Conservation (phyloP, 2,888 invertebrate genomes). For the Caenorhabditis sp. region DNA sequence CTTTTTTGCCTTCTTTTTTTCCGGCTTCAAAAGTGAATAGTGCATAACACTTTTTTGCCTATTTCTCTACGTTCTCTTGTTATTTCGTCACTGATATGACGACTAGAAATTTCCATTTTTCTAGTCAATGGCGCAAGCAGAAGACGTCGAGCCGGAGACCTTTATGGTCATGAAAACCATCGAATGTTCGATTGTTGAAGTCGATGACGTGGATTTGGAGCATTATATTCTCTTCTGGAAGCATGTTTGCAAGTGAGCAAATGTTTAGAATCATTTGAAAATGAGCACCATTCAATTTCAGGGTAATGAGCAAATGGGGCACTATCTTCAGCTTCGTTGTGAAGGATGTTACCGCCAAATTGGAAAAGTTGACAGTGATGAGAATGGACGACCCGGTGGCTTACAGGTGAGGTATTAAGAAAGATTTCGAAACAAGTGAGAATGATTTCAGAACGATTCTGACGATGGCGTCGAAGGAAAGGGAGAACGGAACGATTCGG, state of each 20-base stretch:
- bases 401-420: slow-evolving; percentile 8
- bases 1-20: slow-evolving; percentile 15
- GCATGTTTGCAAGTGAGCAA: slow-evolving; percentile 37
- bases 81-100: background rate
- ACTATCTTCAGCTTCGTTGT: slow-evolving; percentile 47
- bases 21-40: slow-evolving; percentile 18
- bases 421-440: slow-evolving; percentile 18
- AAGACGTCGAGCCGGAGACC: slow-evolving; percentile 26
- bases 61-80: background rate
- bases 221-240: slow-evolving; percentile 43
- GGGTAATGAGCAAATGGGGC: slow-evolving; percentile 47
- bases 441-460: slow-evolving; percentile 27
- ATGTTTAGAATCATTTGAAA: background rate
- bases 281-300: background rate
- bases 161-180: slow-evolving; percentile 31
- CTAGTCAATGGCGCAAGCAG: background rate
- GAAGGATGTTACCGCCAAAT: slow-evolving; percentile 25
- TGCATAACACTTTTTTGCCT: background rate
- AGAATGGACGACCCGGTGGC: slow-evolving; percentile 2
- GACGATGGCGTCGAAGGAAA: slow-evolving; percentile 35
- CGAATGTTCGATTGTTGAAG: slow-evolving; percentile 9
- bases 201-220: slow-evolving; percentile 38
- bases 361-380: slow-evolving; percentile 25
- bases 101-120: background rate
- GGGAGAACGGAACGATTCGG: slow-evolving; percentile 24